Conservation (phyloP, 2,797 vertebrate genomes). For the Perodicticus potto region DNA sequence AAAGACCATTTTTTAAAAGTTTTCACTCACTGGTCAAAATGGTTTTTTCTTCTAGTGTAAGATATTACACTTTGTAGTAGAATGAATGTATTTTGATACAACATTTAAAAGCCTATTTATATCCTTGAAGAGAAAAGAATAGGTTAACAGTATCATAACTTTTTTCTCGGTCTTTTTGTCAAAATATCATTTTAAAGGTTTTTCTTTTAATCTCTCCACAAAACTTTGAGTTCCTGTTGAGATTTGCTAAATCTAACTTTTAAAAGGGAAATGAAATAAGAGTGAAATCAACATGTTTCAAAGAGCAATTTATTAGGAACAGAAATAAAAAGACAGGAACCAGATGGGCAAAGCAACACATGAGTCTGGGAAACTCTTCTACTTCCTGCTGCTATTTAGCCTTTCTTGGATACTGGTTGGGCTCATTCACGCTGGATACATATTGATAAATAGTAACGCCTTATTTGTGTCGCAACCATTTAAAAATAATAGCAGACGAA, state of each 20-base stretch:
- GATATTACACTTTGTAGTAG: background rate
- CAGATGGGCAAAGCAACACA: background rate
- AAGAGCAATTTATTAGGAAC: background rate
- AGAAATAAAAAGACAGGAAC: background rate
- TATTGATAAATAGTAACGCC: background rate
- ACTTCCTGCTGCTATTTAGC: background rate
- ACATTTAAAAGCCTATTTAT: background rate
- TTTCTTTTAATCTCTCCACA: background rate
- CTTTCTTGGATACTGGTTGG: background rate
- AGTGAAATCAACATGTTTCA: background rate
- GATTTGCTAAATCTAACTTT: constrained; percentile 11
- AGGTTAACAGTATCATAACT: background rate
- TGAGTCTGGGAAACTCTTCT: background rate
- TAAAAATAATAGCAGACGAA: background rate
- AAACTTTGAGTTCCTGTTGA: background rate
- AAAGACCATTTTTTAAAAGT: background rate
- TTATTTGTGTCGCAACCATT: background rate
- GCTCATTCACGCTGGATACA: background rate
- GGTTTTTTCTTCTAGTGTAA: background rate
- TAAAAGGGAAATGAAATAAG: background rate
- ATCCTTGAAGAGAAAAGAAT: background rate
- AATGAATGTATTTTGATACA: background rate
- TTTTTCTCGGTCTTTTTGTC: background rate
- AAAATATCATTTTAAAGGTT: background rate
- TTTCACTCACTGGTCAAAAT: background rate